These are phyloP conservation scores for Alloscopus bannaensis DNA, from an alignment of 2,888 invertebrate species.

Conservation along the genomic window DNA sequence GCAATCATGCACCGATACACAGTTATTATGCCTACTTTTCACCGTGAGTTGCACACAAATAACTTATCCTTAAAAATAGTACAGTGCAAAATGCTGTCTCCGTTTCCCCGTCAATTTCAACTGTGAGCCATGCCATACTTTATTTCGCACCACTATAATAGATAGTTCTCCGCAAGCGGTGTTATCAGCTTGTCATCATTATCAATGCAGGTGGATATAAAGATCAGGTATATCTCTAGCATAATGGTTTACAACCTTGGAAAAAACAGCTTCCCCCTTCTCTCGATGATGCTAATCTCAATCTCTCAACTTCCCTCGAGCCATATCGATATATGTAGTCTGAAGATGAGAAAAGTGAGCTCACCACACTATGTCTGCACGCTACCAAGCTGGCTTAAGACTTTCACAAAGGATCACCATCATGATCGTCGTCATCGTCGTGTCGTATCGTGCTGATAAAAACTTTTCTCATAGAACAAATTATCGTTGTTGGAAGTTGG, in stretches of 20 bases:
- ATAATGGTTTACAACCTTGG: constrained; percentile 5
- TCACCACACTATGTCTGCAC: neutral
- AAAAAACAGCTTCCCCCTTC: constrained; percentile 11
- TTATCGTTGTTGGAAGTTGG: constrained; percentile 51
- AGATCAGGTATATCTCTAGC: constrained; percentile 4
- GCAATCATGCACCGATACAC: no score
- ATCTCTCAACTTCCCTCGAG: constrained; percentile 1
- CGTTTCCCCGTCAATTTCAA: no score
- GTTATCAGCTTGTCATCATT: constrained; percentile 47
- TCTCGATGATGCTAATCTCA: neutral
- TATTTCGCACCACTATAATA: no score
- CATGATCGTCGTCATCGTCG: no score
- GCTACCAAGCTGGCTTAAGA: neutral
- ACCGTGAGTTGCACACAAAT: no score
- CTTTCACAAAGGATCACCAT: constrained; percentile 36
- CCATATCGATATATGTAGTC: neutral
- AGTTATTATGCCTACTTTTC: no score
- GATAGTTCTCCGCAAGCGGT: neutral
- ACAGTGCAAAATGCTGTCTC: no score
- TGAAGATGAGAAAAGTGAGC: no score
- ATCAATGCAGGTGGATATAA: constrained; percentile 45
- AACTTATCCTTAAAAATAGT: no score
- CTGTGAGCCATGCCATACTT: no score
- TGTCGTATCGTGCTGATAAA: constrained; percentile 27
- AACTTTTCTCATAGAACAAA: constrained; percentile 52